Percentiles rank a stretch among this genome's conserved stretches.
Evolutionary conservation across 2,797 vertebrate genomes (phyloP).

Genomic region (Microctenopoma lineatum): DNA sequence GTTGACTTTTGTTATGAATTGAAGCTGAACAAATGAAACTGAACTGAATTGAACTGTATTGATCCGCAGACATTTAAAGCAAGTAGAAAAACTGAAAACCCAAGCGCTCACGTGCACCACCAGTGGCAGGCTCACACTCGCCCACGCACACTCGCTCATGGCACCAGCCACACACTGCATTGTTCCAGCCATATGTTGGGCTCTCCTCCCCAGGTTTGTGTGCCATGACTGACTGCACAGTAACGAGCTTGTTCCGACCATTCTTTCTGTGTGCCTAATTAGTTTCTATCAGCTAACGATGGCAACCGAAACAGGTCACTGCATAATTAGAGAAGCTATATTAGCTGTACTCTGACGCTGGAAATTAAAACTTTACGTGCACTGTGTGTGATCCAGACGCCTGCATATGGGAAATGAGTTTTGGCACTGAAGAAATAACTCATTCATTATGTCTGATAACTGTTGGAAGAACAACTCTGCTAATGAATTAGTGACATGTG

Average conservation of each 20-base stretch:
- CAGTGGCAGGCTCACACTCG: constrained; percentile 9
- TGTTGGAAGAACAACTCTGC: neutral
- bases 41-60: too few species aligned
- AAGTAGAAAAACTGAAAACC: neutral
- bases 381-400: neutral
- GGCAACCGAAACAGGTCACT: constrained; percentile 43
- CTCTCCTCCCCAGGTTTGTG: constrained; percentile 44
- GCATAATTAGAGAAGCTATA: constrained; percentile 33
- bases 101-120: constrained; percentile 4
- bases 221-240: constrained; percentile 47
- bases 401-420: neutral
- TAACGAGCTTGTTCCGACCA: constrained; percentile 60
- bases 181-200: constrained; percentile 52
- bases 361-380: constrained; percentile 3
- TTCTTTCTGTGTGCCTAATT: constrained; percentile 57
- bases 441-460: constrained; percentile 1
- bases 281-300: constrained; percentile 49
- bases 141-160: constrained; percentile 8
- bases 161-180: constrained; percentile 2
- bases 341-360: neutral
- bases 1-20: too few species aligned
- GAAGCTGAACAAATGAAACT: too few species aligned
- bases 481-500: constrained; percentile 16
- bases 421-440: constrained; percentile 5
- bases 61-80: constrained; percentile 15